Conservation (phyloP, 2,113 vertebrate genomes). For the Sciurus niger region DNA sequence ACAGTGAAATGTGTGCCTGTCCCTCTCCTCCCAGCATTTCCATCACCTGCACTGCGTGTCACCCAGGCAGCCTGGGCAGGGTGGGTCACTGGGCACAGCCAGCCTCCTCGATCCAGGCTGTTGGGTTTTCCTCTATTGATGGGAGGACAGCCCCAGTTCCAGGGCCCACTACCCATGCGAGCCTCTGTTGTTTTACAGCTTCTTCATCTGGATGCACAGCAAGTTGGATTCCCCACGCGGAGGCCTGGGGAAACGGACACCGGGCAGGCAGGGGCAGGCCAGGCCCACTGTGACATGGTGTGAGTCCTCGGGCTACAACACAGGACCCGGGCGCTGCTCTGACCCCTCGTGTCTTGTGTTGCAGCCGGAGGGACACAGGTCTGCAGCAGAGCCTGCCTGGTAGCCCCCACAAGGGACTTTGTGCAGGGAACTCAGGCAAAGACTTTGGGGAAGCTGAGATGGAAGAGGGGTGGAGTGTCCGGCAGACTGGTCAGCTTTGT, state of each 20-base stretch:
- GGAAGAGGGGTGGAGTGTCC: neutral
- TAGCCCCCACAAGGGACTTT: neutral
- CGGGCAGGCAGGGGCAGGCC: neutral
- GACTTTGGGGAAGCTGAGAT: slow-evolving; percentile 8
- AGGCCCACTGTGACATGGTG: slow-evolving; percentile 82
- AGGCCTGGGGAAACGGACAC: slow-evolving; percentile 60
- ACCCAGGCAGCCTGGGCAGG: rapidly evolving
- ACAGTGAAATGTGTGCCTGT: neutral
- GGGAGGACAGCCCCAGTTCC: neutral
- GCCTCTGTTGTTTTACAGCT: slow-evolving; percentile 78
- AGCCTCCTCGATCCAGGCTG: neutral
- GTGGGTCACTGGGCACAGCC: neutral
- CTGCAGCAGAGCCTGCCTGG: slow-evolving; percentile 79
- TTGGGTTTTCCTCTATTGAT: neutral
- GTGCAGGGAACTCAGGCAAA: neutral
- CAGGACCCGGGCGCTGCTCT: slow-evolving; percentile 91
- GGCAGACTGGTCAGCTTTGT: rapidly evolving
- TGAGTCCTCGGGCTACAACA: slow-evolving; percentile 93
- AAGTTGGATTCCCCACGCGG: slow-evolving; percentile 46
- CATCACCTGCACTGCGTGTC: neutral
- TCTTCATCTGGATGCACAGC: neutral
- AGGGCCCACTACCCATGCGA: neutral
- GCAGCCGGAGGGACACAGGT: slow-evolving; percentile 92
- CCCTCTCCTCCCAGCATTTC: neutral
- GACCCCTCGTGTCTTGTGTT: slow-evolving; percentile 94